Evolutionary conservation across 2,113 vertebrate species (phyloP), one percentile per base, ranked within the genome.

Genomic region (Cyrtonyx montezumae): DNA sequence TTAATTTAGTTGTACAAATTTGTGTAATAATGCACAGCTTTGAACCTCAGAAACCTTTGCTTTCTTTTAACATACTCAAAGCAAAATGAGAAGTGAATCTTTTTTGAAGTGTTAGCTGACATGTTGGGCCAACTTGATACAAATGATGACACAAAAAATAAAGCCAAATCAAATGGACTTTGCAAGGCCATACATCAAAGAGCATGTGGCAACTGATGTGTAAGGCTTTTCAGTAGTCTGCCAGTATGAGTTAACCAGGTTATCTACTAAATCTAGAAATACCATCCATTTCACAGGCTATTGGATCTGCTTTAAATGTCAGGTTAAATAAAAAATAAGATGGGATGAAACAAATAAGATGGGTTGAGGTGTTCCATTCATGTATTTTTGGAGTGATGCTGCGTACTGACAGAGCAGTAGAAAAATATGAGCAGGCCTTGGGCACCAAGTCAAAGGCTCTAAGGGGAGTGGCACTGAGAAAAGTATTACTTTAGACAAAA

Each of bases 401-500:
- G 37, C 30, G 48, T 42, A 79, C 48, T n/a, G 28, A 43, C 22
- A 55, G 48, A 53, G 28, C 37, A 40, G 22, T 42, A 53, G 37
- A 66, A 51, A 63, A 63, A 63, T 32, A 63, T 8, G 74, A n/a
- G 23, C 19, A 25, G 18, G 62, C 71, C 1, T 3, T 23, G 25
- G 48, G 8, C 81, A 66, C 81, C 78, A 73, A 89, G 75, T 83
- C 63, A 84, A 85, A 85, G 71, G 65, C 23, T n/a, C 26, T 40
- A 0, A 16, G n/a, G 10, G 11, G 30, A 43, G 18, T 61, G 34
- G 36, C 45, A 76, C 11, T 55, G 42, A 16, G 59, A 42, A 92
- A 92, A 67, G 51, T 53, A 84, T 88, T 91, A 77, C 82, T 63
- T 78, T 67, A 86, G 62, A 80, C 49, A 85, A 92, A 95, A 83